A percentile compares a stretch with the other conserved stretches of the same genome.
These are phyloP conservation scores for Geophilus truncorum DNA, from an alignment of 2,888 invertebrate genomes.

Conservation along the genomic window DNA sequence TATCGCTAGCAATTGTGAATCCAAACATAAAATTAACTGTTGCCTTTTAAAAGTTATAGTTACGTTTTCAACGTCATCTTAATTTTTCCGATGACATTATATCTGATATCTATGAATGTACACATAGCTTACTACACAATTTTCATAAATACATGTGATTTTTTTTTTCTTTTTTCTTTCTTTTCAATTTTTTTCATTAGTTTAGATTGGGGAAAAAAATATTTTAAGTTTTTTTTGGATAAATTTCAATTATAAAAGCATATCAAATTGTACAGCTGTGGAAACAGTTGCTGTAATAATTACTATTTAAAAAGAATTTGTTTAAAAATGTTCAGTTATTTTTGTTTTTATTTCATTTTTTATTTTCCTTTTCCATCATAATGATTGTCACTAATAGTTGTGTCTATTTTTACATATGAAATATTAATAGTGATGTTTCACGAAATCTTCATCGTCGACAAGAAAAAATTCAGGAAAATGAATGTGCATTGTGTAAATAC, in stretches of 20 bases:
- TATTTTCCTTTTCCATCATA: neutral
- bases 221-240: neutral
- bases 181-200: no score
- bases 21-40: neutral
- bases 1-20: neutral
- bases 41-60: neutral
- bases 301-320: neutral
- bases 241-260: neutral
- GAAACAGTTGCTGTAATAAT: neutral
- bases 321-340: neutral
- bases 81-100: neutral
- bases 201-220: neutral
- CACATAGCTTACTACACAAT: neutral
- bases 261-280: neutral
- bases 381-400: neutral
- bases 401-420: neutral
- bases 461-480: neutral
- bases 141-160: neutral
- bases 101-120: neutral
- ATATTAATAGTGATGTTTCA: neutral
- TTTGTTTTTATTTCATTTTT: no score
- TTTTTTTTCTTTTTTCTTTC: neutral
- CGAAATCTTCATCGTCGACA: neutral
- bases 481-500: neutral
- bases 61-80: neutral